Percentiles rank a stretch among this genome's conserved stretches.
Conservation (phyloP, 2,888 invertebrate species). For the Pilophorus perplexus region DNA sequence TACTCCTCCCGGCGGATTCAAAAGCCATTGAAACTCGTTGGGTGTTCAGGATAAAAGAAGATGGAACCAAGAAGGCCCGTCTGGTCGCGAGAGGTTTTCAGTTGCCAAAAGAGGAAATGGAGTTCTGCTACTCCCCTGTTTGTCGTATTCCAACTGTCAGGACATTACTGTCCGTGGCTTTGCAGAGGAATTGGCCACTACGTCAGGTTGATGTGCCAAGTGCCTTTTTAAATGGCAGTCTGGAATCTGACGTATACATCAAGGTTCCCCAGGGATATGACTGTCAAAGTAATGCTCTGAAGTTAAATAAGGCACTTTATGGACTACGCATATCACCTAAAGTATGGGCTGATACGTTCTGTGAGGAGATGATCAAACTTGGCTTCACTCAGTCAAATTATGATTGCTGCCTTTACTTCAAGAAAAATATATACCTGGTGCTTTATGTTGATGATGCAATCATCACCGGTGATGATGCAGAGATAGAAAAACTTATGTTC, state of each 20-base stretch:
- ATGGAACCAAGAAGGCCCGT: no score
- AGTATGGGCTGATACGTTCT: no score
- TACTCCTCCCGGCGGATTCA: no score
- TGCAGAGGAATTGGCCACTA: slow-evolving; percentile 28
- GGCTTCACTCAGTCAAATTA: slow-evolving; percentile 19
- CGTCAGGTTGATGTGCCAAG: slow-evolving; percentile 35
- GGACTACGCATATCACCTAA: no score
- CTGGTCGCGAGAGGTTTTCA: no score
- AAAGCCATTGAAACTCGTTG: no score
- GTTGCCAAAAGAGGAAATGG: background rate
- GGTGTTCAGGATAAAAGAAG: no score
- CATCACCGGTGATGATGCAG: background rate
- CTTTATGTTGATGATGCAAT: slow-evolving; percentile 34
- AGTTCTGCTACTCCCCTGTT: no score
- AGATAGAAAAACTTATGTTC: background rate
- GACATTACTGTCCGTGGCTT: slow-evolving; percentile 8
- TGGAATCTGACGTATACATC: no score
- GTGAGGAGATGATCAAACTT: no score
- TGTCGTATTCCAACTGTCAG: slow-evolving; percentile 7
- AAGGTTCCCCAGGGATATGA: background rate
- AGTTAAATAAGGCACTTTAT: no score
- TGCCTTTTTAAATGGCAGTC: slow-evolving; percentile 41
- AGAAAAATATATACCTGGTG: background rate
- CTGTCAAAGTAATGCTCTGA: background rate
- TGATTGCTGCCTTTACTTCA: slow-evolving; percentile 22